Conservation (phyloP, 2,888 invertebrate genomes). For the Metopia argyrocephala region DNA sequence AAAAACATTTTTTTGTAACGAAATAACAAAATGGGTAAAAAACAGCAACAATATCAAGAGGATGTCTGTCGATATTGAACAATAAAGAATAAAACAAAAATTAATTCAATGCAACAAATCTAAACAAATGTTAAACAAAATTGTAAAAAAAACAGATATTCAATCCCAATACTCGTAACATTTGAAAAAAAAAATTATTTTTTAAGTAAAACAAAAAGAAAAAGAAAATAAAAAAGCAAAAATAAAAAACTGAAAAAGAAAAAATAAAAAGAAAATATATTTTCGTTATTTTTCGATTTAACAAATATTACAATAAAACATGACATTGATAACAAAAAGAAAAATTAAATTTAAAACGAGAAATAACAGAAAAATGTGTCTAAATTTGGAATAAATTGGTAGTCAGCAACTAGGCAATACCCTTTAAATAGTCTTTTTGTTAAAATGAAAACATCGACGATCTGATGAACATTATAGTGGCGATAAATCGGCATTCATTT, state of each 20-base stretch:
- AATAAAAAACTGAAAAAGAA: neutral
- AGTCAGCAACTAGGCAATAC: no score
- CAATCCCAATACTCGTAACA: constrained; percentile 19
- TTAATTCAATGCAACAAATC: constrained; percentile 58
- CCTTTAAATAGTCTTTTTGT: no score
- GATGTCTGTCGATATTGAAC: constrained; percentile 67
- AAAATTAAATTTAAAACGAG: constrained; percentile 23
- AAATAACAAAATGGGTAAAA: neutral
- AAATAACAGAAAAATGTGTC: neutral
- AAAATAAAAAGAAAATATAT: constrained; percentile 23
- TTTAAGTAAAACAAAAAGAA: neutral
- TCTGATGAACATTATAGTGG: no score
- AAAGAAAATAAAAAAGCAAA: neutral
- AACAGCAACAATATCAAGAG: constrained; percentile 66
- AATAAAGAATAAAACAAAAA: constrained; percentile 57
- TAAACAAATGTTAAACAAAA: constrained; percentile 55
- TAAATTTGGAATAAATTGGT: neutral
- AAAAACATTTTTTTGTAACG: constrained; percentile 5
- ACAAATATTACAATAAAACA: constrained; percentile 41
- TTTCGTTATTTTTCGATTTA: constrained; percentile 35
- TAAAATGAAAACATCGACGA: no score
- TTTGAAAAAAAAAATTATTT: no score
- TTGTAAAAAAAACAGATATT: constrained; percentile 30
- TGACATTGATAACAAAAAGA: constrained; percentile 40
- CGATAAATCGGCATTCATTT: no score